A percentile compares a stretch with the other conserved stretches of the same genome.
Evolutionary conservation across 1,140 invertebrate genomes (phyloP).

Genomic region (Drosophila kohkoa): DNA sequence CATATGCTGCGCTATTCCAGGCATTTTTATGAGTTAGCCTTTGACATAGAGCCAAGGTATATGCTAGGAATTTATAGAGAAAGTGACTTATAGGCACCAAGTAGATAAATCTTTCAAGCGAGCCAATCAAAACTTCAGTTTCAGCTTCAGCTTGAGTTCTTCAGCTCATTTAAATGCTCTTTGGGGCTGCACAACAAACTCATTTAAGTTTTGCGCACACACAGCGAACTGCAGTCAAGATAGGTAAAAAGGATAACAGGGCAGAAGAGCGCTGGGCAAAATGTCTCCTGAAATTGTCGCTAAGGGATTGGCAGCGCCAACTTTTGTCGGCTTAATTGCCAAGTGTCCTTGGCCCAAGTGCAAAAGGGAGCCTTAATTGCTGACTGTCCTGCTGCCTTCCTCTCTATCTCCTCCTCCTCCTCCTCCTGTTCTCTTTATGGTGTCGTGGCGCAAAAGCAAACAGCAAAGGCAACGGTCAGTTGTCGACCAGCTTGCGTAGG

Average conservation of each 20-base stretch:
- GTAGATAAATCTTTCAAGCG: slow-evolving; percentile 68
- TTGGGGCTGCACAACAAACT: slow-evolving; percentile 61
- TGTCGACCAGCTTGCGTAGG: slow-evolving; percentile 21
- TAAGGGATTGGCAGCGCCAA: slow-evolving; percentile 64
- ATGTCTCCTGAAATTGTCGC: slow-evolving; percentile 49
- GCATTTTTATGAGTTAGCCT: slow-evolving; percentile 68
- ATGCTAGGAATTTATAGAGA: slow-evolving; percentile 42
- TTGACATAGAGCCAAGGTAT: slow-evolving; percentile 61
- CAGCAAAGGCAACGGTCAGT: slow-evolving; percentile 31
- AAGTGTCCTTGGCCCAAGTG: slow-evolving; percentile 71
- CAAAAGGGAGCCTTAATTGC: slow-evolving; percentile 74
- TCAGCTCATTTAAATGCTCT: slow-evolving; percentile 72
- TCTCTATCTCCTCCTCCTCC: background rate
- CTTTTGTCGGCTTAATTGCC: slow-evolving; percentile 79
- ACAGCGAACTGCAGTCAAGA: slow-evolving; percentile 44
- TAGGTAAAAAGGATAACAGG: slow-evolving; percentile 77
- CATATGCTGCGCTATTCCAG: slow-evolving; percentile 49
- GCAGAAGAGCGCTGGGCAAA: background rate
- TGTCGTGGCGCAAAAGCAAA: slow-evolving; percentile 2
- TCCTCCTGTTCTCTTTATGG: background rate
- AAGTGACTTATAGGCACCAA: slow-evolving; percentile 2
- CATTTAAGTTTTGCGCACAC: slow-evolving; percentile 69
- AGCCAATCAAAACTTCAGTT: slow-evolving; percentile 68
- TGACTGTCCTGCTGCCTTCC: slow-evolving; percentile 7
- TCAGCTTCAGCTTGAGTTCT: slow-evolving; percentile 7